Base-by-base conservation (phyloP, 2,113 vertebrate species). In the Scytalopus superciliaris region DNA sequence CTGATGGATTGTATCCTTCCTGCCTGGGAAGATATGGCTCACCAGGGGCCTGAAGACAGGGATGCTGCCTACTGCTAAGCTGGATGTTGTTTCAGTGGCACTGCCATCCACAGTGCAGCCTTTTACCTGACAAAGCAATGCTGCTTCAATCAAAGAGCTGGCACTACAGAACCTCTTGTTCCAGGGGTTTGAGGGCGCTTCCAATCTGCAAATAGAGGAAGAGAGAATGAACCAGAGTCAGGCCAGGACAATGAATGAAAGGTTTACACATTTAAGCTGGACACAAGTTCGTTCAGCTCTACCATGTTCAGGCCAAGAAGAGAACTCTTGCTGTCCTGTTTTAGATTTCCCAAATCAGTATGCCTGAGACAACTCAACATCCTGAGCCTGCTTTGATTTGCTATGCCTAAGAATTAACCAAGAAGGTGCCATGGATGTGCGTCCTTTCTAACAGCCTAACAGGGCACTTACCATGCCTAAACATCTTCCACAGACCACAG, bases 1-100 rank as follows among this genome's bases (percentile, higher is more conserved):
- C 33, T 19, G 4, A 5, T 9, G 67, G 30, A 60, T 21, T 18
- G 19, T 12, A 12, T 7, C 66, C 74, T 40, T 39, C 53, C 82
- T 9, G 0, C 31, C 21, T 19, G 42, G 1, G 5, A 77, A 49
- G 64, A 45, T 17, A 8, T 0, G 1, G 50, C 55, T 64, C 21
- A 33, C 9, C 35, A 12, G 45, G 30, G 16, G 6, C 52, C 27
- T 50, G 22, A 40, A 44, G 39, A 72, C 25, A 7, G 59, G 35
- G 39, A 15, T 60, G 49, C 59, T 78, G 64, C 62, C 52, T 33
- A 0, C 19, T 56, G 45, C 50, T 75, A 23, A 33, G n/a, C 31
- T 35, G 42, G 33, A 45, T 1, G 0, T 21, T 22, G 24, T 50
- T 79, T 78, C 3, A 1, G 53, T 63, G 72, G 52, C 50, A 52